Evolutionary conservation across 2,113 vertebrate genomes (phyloP).

Genomic region (Spermophilus dauricus): DNA sequence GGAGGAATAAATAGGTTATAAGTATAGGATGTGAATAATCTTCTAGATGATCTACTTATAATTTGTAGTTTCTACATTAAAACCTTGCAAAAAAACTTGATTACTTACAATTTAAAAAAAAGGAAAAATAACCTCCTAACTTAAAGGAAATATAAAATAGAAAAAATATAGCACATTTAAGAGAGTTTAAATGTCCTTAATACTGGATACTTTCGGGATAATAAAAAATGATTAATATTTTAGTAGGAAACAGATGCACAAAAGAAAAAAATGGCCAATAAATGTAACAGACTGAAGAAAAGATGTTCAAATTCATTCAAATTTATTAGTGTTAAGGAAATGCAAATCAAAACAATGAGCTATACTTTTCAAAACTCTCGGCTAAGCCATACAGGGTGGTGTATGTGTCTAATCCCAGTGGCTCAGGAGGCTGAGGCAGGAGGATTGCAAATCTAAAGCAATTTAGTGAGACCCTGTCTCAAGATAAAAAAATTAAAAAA

Average conservation of each 20-base stretch:
- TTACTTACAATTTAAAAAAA: neutral
- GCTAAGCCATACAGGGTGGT: neutral
- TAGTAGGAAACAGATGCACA: neutral
- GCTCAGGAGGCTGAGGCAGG: too few relatives aligned
- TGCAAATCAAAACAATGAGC: slow-evolving; percentile 12
- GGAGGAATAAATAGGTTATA: neutral
- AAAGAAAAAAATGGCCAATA: slow-evolving; percentile 11
- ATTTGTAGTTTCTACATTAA: neutral
- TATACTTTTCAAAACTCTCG: neutral
- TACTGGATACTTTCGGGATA: neutral
- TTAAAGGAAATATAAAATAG: neutral
- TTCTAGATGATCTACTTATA: neutral
- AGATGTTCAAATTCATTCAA: neutral
- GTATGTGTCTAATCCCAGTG: too few relatives aligned
- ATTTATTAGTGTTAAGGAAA: neutral
- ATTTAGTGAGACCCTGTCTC: too few relatives aligned
- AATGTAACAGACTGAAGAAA: neutral
- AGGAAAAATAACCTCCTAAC: neutral
- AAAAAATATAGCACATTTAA: neutral
- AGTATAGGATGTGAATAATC: neutral
- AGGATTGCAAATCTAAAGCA: too few relatives aligned
- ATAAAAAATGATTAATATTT: neutral
- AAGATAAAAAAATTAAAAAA: too few relatives aligned
- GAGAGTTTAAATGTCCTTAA: neutral
- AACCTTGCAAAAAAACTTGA: neutral